Percentiles rank a stretch among this genome's conserved stretches.
These are phyloP conservation scores for Iphiclides podalirius DNA, from an alignment of 2,888 invertebrate species.

Conservation along the genomic window DNA sequence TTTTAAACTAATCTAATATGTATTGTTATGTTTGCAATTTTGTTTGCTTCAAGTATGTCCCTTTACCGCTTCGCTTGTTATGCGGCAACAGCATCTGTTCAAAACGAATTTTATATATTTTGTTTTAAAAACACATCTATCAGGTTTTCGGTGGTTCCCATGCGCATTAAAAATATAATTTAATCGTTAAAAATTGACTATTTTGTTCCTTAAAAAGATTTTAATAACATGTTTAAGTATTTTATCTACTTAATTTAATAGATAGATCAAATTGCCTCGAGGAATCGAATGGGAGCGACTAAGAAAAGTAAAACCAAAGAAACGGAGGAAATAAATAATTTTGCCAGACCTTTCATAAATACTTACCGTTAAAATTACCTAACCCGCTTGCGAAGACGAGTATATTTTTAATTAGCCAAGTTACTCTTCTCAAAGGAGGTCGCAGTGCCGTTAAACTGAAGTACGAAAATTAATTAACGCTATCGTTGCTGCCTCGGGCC, in stretches of 20 bases:
- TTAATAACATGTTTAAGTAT: too few species aligned
- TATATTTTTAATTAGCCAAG: conserved; percentile 15
- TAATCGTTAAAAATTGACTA: too few species aligned
- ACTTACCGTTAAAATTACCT: not conserved
- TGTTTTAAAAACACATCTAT: not conserved
- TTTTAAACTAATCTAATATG: conserved; percentile 31
- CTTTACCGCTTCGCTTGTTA: conserved; percentile 24
- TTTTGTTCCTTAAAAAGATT: too few species aligned
- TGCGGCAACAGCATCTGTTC: conserved; percentile 32
- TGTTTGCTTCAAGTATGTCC: conserved; percentile 24
- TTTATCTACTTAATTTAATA: too few species aligned
- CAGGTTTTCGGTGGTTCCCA: conserved; percentile 26
- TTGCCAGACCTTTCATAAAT: not conserved
- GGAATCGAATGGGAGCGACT: too few species aligned
- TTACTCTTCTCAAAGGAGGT: not conserved
- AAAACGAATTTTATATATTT: conserved; percentile 13
- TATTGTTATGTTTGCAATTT: conserved; percentile 35
- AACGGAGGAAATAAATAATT: not conserved
- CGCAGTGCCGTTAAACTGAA: conserved; percentile 5
- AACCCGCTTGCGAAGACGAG: not conserved
- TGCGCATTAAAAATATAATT: too few species aligned
- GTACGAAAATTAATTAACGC: conserved; percentile 21
- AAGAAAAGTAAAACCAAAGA: too few species aligned
- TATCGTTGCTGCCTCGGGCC: not conserved
- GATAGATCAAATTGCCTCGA: too few species aligned